Evolutionary conservation across 2,888 invertebrate species (phyloP).

Genomic region (Gibbula magus): DNA sequence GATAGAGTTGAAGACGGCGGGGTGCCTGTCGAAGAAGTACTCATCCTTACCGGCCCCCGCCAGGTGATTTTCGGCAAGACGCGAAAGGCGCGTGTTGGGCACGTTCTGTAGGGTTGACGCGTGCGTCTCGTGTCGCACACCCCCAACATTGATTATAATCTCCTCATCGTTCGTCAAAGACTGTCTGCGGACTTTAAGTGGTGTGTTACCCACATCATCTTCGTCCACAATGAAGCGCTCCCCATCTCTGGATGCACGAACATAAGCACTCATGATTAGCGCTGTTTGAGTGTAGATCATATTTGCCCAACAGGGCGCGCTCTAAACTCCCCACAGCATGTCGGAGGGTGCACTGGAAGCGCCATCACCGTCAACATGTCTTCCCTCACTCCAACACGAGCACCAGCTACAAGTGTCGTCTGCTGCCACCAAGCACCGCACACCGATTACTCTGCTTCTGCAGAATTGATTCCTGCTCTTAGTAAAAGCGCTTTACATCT

Average conservation of each 20-base stretch:
- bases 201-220: conserved; percentile 28
- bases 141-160: conserved; percentile 72
- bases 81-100: conserved; percentile 67
- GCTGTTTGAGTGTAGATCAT: conserved; percentile 15
- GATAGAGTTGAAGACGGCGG: conserved; percentile 72
- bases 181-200: conserved; percentile 16
- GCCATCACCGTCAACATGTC: neutral
- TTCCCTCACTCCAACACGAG: neutral
- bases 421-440: neutral
- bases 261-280: conserved; percentile 23
- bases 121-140: conserved; percentile 73
- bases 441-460: too few relatives aligned
- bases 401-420: neutral
- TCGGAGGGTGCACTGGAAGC: neutral
- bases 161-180: conserved; percentile 45
- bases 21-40: conserved; percentile 74
- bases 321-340: neutral
- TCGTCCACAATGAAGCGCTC: conserved; percentile 14
- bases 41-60: conserved; percentile 59
- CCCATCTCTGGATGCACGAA: neutral
- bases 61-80: conserved; percentile 66
- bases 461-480: too few relatives aligned
- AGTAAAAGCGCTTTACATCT: too few relatives aligned
- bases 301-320: neutral
- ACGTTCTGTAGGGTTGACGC: conserved; percentile 66